Percentiles rank a stretch among this genome's conserved stretches.
Evolutionary conservation across 2,888 invertebrate genomes (phyloP).

Genomic region (Acronicta leporina): DNA sequence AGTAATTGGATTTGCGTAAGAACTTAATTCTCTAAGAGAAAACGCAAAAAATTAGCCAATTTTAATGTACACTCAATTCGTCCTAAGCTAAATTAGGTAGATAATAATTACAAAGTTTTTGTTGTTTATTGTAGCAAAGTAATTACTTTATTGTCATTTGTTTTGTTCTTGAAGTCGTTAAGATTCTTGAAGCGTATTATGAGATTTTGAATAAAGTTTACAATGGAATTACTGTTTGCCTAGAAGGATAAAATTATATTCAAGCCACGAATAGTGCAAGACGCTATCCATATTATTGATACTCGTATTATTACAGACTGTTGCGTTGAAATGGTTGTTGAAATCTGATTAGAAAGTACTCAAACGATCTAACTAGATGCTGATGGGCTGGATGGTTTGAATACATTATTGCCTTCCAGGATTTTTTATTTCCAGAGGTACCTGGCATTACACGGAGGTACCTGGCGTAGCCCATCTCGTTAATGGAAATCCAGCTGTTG

Average conservation of each 20-base stretch:
- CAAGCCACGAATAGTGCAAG: not conserved
- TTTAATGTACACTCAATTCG: conserved; percentile 26
- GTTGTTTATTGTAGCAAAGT: conserved; percentile 21
- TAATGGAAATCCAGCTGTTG: too few species aligned
- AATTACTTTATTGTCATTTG: conserved; percentile 35
- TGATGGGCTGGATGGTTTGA: too few species aligned
- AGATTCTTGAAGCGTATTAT: conserved; percentile 20
- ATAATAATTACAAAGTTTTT: conserved; percentile 36
- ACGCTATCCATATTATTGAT: too few species aligned
- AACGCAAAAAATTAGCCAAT: conserved; percentile 29
- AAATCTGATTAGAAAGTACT: too few species aligned
- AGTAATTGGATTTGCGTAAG: conserved; percentile 48
- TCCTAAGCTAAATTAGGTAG: conserved; percentile 26
- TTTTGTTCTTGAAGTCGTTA: conserved; percentile 16
- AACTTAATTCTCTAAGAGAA: conserved; percentile 34
- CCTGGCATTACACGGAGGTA: too few species aligned
- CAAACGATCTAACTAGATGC: too few species aligned
- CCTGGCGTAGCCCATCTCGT: too few species aligned
- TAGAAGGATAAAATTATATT: not conserved
- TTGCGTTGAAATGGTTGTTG: too few species aligned
- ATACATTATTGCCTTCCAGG: too few species aligned
- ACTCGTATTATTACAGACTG: too few species aligned
- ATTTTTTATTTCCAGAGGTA: too few species aligned
- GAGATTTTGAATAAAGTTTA: conserved; percentile 18
- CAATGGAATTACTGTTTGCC: conserved; percentile 9